Percentiles rank a stretch among this genome's conserved stretches.
Conservation (phyloP, 1,140 invertebrate species). For the Dryas iulia region DNA sequence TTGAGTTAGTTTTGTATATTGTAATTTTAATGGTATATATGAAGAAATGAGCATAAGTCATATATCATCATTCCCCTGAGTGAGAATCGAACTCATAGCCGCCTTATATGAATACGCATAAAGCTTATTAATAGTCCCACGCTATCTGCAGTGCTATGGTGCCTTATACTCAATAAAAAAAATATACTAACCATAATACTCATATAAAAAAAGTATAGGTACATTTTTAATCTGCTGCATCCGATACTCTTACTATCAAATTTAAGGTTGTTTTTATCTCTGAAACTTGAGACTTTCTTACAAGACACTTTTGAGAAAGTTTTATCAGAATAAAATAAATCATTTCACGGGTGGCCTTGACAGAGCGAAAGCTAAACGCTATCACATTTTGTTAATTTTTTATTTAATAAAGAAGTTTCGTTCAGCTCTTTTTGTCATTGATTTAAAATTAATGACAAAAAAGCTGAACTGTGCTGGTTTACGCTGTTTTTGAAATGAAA, state of each 20-base stretch:
- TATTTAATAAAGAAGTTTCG: neutral
- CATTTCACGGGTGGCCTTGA: conserved; percentile 36
- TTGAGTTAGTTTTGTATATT: no score
- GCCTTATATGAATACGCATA: no score
- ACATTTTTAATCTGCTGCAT: neutral
- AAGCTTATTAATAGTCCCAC: no score
- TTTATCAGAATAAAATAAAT: conserved; percentile 35
- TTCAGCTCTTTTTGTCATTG: no score
- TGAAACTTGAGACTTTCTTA: conserved; percentile 12
- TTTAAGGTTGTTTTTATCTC: conserved; percentile 16
- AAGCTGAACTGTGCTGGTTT: neutral
- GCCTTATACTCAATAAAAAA: no score
- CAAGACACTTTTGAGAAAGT: conserved; percentile 13
- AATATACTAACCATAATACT: no score
- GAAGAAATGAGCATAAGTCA: no score
- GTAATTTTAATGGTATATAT: no score
- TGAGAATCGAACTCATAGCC: no score
- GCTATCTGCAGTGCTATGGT: no score
- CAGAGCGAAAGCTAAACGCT: conserved; percentile 18
- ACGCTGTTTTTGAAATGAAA: neutral
- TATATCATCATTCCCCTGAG: no score
- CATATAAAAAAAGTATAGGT: neutral
- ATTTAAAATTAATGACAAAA: neutral
- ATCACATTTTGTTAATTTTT: neutral
- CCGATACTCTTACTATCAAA: conserved; percentile 13